phyloP scores from a whole-genome alignment of 1,140 invertebrate genomes.

The Pseudobourletiella spinata region DNA sequence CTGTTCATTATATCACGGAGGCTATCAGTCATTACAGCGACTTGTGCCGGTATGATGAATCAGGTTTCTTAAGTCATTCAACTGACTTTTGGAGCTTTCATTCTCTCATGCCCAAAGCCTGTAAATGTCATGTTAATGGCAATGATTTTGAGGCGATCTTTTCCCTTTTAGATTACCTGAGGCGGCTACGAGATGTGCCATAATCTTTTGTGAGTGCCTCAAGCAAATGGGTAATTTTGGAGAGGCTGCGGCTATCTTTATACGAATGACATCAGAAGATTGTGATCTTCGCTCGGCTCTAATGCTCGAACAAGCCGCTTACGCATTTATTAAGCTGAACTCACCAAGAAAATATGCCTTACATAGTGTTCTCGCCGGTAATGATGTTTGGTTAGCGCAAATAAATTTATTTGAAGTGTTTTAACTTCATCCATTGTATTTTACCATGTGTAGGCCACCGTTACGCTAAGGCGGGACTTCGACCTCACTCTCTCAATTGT shows the following conservation, averaged over 20 bases:
- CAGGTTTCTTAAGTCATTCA: too few relatives aligned
- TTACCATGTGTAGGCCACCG: slow-evolving; percentile 21
- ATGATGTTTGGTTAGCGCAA: slow-evolving; percentile 71
- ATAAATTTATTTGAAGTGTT: background rate
- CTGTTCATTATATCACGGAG: slow-evolving; percentile 80
- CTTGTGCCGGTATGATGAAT: slow-evolving; percentile 61
- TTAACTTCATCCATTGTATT: background rate
- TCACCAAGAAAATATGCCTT: slow-evolving; percentile 90
- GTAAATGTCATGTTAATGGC: too few relatives aligned
- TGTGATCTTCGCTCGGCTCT: slow-evolving; percentile 82
- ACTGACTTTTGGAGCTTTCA: too few relatives aligned
- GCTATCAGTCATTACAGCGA: slow-evolving; percentile 82
- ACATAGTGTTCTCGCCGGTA: slow-evolving; percentile 89
- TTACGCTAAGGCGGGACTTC: slow-evolving; percentile 73
- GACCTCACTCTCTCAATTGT: slow-evolving; percentile 78
- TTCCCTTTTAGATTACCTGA: slow-evolving; percentile 28
- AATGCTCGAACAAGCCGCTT: slow-evolving; percentile 87
- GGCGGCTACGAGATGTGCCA: slow-evolving; percentile 28
- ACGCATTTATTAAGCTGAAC: slow-evolving; percentile 70
- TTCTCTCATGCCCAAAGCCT: too few relatives aligned
- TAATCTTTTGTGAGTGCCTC: slow-evolving; percentile 27
- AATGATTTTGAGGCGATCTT: too few relatives aligned
- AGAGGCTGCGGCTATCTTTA: slow-evolving; percentile 86
- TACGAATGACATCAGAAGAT: slow-evolving; percentile 91
- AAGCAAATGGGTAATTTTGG: slow-evolving; percentile 49